Base-by-base conservation (phyloP, 1,140 invertebrate genomes). In the Aleiodes sp. region DNA sequence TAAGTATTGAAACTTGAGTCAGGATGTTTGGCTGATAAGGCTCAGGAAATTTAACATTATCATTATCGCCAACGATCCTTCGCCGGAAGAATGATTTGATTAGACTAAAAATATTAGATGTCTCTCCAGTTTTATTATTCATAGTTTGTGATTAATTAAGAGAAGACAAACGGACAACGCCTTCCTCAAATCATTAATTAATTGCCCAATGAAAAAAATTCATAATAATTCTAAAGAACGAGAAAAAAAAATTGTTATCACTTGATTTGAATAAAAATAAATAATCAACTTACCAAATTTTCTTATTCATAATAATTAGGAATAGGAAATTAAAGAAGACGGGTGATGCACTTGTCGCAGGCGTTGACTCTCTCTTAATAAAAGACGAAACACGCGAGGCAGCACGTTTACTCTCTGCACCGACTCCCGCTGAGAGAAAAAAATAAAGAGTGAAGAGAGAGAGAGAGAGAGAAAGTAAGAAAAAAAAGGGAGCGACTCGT, bases 341-440 rank as follows among this genome's bases (percentile, higher is more conserved):
- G 12, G 16, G 10, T 24, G 46, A 52, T 52, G 46, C 46, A 52
- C 46, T 52, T 52, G 46, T 52, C 46, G 46, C 46, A 52, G 46
- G 21, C 46, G 46, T 52, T 52, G 46, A 52, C 46, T 52, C 46
- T 52, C 46, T 24, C 46, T 12, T 52, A 52, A 52, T 52, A 24
- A 52, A 21, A 24, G 21, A 52, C 46, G 21, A 52, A 21, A 52
- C 46, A 52, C 46, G 46, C 46, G 46, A 52, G 46, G 46, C 21
- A 46, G n/a, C 19, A 24, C 46, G 46, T 52, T 52, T 52, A 52
- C 46, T 24, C 46, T 8, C n/a, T 16, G 21, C 46, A n/a, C n/a
- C n/a, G 46, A 52, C 46, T 52, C 46, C 46, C 46, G 46, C 46
- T 24, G 46, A 52, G 46, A 52, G 46, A 24, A 52, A 52, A 24